Conservation (phyloP, 2,888 invertebrate genomes). For the Drosophila prolongata region DNA sequence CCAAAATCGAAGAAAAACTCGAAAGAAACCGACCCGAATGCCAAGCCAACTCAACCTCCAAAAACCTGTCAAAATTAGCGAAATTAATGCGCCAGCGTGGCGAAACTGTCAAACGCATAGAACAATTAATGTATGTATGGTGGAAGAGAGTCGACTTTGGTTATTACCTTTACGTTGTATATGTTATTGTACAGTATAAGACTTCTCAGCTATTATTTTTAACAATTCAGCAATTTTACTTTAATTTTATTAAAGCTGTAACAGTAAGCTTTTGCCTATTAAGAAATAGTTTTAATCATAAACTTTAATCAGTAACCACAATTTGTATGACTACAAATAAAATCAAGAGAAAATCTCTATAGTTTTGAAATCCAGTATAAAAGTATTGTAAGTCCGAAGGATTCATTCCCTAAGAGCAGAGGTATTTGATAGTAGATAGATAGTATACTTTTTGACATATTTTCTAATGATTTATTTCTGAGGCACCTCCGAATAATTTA, state of each 20-base stretch:
- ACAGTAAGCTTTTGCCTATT: neutral
- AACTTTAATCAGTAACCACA: neutral
- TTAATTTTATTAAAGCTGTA: too few species aligned
- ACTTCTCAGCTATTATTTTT: neutral
- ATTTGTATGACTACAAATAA: too few species aligned
- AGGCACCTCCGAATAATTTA: too few species aligned
- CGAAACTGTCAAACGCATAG: constrained; percentile 61
- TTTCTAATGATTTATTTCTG: too few species aligned
- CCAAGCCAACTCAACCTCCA: constrained; percentile 2
- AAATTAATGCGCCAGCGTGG: constrained; percentile 73
- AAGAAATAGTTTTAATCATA: neutral
- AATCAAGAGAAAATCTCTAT: too few species aligned
- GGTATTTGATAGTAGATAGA: too few species aligned
- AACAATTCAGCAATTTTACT: neutral
- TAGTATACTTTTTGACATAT: too few species aligned
- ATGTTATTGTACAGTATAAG: too few species aligned
- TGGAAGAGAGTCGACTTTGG: neutral
- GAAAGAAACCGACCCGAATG: constrained; percentile 10
- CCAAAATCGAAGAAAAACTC: constrained; percentile 58
- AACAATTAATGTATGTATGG: constrained; percentile 7
- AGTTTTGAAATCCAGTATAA: too few species aligned
- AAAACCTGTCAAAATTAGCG: constrained; percentile 72
- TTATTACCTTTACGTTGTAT: neutral
- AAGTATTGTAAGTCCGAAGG: too few species aligned
- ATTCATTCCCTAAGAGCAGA: too few species aligned